Conservation (phyloP, 2,797 vertebrate species). For the Podarcis siculus region DNA sequence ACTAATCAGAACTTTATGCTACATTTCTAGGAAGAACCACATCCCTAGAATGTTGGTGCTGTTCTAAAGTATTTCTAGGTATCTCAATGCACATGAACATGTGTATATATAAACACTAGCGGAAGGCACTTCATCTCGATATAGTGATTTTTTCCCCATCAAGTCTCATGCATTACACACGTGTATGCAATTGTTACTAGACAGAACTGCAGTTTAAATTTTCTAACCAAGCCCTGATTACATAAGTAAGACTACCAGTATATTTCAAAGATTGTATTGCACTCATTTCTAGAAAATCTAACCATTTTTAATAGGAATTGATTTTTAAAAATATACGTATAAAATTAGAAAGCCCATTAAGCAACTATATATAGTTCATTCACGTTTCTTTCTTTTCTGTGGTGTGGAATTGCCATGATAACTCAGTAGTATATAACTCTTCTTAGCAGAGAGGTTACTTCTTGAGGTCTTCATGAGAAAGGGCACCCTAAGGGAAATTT, state of each 20-base stretch:
- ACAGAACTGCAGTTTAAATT: constrained; percentile 14
- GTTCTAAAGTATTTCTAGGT: constrained; percentile 75
- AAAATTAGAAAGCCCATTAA: neutral
- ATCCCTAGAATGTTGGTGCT: constrained; percentile 53
- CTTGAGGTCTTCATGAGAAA: neutral
- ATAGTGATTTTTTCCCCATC: constrained; percentile 46
- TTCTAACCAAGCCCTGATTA: constrained; percentile 13
- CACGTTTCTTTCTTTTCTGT: neutral
- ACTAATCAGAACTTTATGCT: constrained; percentile 57
- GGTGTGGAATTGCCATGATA: neutral
- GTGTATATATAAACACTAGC: constrained; percentile 38
- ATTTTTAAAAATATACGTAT: neutral
- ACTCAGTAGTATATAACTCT: too few species aligned
- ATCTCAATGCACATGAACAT: constrained; percentile 52
- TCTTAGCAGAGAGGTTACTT: neutral
- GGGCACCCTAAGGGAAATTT: neutral
- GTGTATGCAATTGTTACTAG: constrained; percentile 35
- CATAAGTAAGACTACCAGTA: constrained; percentile 62
- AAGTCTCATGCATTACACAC: constrained; percentile 37
- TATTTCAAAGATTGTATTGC: constrained; percentile 67
- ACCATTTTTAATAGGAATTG: neutral
- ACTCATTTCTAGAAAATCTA: neutral
- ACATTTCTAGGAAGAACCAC: constrained; percentile 81
- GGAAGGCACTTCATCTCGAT: constrained; percentile 58
- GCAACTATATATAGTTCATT: neutral